Percentiles rank a stretch among this genome's conserved stretches.
Evolutionary conservation across 35 echinoderm and acorn worm species (phyloP).

Genomic region (Apostichopus californicus): DNA sequence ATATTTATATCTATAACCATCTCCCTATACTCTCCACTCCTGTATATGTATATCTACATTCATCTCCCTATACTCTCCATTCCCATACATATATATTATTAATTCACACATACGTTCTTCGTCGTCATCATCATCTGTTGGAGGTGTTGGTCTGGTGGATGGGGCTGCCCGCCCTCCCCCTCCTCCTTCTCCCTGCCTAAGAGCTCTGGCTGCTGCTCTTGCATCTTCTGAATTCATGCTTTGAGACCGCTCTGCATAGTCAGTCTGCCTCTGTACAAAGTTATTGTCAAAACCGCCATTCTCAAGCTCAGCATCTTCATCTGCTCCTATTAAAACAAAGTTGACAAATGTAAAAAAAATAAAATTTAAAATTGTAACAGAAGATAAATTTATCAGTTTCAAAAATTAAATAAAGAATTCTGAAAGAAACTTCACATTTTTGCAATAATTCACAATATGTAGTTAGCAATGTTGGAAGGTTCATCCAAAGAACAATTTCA

Average conservation of each 20-base stretch:
- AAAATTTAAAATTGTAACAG: neutral
- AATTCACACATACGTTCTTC: conserved; percentile 80
- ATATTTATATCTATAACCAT: too few species aligned
- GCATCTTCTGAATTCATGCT: conserved; percentile 77
- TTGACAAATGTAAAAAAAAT: neutral
- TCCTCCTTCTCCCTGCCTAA: conserved; percentile 49
- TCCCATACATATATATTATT: too few species aligned
- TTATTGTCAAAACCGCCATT: conserved; percentile 74
- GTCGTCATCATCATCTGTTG: conserved; percentile 76
- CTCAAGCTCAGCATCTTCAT: conserved; percentile 35
- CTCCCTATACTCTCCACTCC: too few species aligned
- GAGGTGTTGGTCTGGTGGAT: neutral
- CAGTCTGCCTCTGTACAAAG: conserved; percentile 15
- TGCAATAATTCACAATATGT: too few species aligned
- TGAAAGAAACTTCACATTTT: too few species aligned
- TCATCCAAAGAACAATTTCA: too few species aligned
- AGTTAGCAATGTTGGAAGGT: too few species aligned
- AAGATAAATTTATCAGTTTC: neutral
- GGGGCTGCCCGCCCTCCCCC: conserved; percentile 1
- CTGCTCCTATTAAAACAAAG: neutral
- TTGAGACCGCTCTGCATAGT: conserved; percentile 33
- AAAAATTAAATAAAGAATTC: neutral
- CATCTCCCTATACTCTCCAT: too few species aligned
- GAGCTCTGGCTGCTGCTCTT: conserved; percentile 70
- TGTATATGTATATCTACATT: too few species aligned